Evolutionary conservation across 2,888 invertebrate species (phyloP).

Genomic region (Plagiodera versicolora): DNA sequence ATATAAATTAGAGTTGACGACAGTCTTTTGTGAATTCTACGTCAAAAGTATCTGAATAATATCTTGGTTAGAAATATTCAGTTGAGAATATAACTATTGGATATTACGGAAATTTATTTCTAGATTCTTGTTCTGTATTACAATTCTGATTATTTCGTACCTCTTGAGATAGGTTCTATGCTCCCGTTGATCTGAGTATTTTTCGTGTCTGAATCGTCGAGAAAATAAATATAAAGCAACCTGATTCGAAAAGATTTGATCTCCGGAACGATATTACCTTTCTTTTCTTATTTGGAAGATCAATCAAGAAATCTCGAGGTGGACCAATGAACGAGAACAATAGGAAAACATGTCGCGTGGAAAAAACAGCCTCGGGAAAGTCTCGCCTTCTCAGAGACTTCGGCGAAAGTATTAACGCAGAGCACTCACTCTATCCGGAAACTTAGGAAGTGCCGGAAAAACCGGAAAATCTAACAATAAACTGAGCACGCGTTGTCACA

Average conservation of each 20-base stretch:
- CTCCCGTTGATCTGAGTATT: too few relatives aligned
- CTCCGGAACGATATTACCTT: background rate
- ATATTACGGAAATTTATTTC: too few relatives aligned
- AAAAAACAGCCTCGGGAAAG: slow-evolving; percentile 29
- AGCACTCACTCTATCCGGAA: slow-evolving; percentile 41
- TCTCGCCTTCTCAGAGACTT: slow-evolving; percentile 32
- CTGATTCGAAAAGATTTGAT: background rate
- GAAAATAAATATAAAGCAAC: too few relatives aligned
- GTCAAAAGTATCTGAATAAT: too few relatives aligned
- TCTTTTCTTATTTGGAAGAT: background rate
- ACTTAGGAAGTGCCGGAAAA: slow-evolving; percentile 40
- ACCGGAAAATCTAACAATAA: slow-evolving; percentile 43
- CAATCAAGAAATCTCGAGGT: background rate
- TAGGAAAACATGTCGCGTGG: slow-evolving; percentile 24
- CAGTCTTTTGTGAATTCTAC: too few relatives aligned
- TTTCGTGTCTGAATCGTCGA: too few relatives aligned
- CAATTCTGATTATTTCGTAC: slow-evolving; percentile 17
- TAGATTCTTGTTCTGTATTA: too few relatives aligned
- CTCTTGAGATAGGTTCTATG: too few relatives aligned
- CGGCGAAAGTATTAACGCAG: slow-evolving; percentile 37
- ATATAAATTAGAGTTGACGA: too few relatives aligned
- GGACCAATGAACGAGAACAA: background rate
- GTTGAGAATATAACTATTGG: too few relatives aligned
- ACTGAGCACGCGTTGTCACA: slow-evolving; percentile 42
- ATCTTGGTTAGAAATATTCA: too few relatives aligned